Base-by-base conservation (phyloP, 2,888 invertebrate genomes). In the Automeris io region DNA sequence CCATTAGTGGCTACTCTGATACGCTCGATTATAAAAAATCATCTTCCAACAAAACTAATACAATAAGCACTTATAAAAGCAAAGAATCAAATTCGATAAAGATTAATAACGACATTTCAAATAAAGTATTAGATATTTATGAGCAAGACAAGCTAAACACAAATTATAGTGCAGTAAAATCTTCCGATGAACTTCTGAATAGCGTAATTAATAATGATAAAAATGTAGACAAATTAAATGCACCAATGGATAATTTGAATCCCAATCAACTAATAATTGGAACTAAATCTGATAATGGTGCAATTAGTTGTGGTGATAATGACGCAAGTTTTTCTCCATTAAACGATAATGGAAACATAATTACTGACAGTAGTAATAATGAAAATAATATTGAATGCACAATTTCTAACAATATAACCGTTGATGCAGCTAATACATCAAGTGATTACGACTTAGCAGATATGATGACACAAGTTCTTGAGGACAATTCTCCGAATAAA, bases 381-480 rank as follows among this genome's bases (percentile, higher is more conserved):
- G 11, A 35, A 2, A 18, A 3, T 11, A 31, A 32, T 38, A 18
- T 18, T 7, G 5, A 33, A 33, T 18, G 5, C 24, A 9, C 8
- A 31, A 0, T 3, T 6, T 19, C 24, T 23, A 31, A 31, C 21
- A 6, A 12, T 13, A 22, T 7, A 2, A 13, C 4, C 16, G 35
- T 7, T 18, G 9, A 44, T 8, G 13, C n/a, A 5, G 21, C 16
- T 39, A 8, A 11, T 24, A 34, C 11, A 13, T 19, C 25, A 18
- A 19, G 43, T 23, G 49, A 57, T 11, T 44, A 35, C 43, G 71
- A 75, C 46, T 59, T 71, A 39, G 77, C 78, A 21, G 73, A 75
- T 43, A 80, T 78, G 6, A 38, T 66, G 18, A 86, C 86, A 9
- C 83, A 83, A 67, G 50, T 80, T 3, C 57, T 85, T 33, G 69